Evolutionary conservation across 2,797 vertebrate genomes (phyloP), one percentile per base, ranked within the genome.

Genomic region (Pogoniulus pusillus): DNA sequence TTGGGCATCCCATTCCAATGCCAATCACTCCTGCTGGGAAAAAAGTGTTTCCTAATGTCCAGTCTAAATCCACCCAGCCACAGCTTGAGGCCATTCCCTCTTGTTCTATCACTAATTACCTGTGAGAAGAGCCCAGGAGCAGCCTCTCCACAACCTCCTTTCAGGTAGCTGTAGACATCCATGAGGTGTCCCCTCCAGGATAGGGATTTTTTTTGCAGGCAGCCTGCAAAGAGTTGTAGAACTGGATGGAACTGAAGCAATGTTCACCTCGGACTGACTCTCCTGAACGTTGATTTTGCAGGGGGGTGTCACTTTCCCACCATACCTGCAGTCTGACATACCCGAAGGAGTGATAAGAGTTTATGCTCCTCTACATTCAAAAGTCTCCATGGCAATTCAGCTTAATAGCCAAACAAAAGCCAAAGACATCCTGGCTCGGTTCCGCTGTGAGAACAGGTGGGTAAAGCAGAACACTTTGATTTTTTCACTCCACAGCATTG

Each of bases 341-440:
- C 98, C 98, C 0, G 98, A 98, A 53, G 99, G 98, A 22, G 98
- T 99, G 93, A 99, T 99, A 95, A 96, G 98, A 80, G 98, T 99
- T 85, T 98, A 99, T 4, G 99, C 99, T 24, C 99, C 99, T 2
- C 96, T 98, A 55, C 98, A 99, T 88, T 97, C 98, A 15, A 99
- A 99, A 97, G 98, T 99, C 78, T 99, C 99, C 91, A 99, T 98
- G 98, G 99, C 98, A 41, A 99, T 99, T 95, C 98, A 98, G 51
- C 98, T 99, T 66, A 98, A 98, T 73, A 97, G 96, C 91, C 98
- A 98, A 85, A 99, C 97, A 49, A 99, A 97, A 96, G 99, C 98
- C 89, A 98, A 95, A 96, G 98, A 99, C 27, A 98, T 99, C 65
- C 97, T 98, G 22, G 98, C 98, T 10, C 98, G 98, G 51, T 99